A percentile compares a stretch with the other conserved stretches of the same genome.
These are phyloP conservation scores for Escarpia spicata DNA, from an alignment of 2,888 invertebrate species.

Conservation along the genomic window DNA sequence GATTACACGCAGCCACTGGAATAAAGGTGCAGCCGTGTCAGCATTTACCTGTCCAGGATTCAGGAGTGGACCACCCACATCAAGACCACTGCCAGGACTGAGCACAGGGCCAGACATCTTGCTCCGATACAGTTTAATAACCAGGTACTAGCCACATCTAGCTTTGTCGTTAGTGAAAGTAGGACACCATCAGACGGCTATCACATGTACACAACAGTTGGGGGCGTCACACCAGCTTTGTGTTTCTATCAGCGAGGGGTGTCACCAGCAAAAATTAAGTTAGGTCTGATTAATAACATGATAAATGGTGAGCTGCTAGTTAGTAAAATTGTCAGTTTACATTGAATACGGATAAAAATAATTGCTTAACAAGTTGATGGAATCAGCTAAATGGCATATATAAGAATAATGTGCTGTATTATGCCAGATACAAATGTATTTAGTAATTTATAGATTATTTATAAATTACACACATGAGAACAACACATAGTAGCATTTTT, in stretches of 20 bases:
- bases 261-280: background rate
- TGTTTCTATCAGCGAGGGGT: background rate
- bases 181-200: background rate
- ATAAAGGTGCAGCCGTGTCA: background rate
- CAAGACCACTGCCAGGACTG: background rate
- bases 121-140: background rate
- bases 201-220: background rate
- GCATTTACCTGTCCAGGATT: background rate
- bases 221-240: background rate
- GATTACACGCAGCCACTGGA: too few relatives aligned
- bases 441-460: too few relatives aligned
- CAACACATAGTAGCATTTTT: too few relatives aligned
- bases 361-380: too few relatives aligned
- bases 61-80: background rate
- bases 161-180: background rate
- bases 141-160: background rate
- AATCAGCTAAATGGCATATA: too few relatives aligned
- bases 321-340: too few relatives aligned
- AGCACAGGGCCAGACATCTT: background rate
- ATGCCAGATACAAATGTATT: too few relatives aligned
- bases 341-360: too few relatives aligned
- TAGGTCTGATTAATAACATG: too few relatives aligned
- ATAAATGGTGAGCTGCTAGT: too few relatives aligned
- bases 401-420: too few relatives aligned
- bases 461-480: too few relatives aligned